Evolutionary conservation across 2,797 vertebrate genomes (phyloP).

Genomic region (Zenarchopterus dispar): DNA sequence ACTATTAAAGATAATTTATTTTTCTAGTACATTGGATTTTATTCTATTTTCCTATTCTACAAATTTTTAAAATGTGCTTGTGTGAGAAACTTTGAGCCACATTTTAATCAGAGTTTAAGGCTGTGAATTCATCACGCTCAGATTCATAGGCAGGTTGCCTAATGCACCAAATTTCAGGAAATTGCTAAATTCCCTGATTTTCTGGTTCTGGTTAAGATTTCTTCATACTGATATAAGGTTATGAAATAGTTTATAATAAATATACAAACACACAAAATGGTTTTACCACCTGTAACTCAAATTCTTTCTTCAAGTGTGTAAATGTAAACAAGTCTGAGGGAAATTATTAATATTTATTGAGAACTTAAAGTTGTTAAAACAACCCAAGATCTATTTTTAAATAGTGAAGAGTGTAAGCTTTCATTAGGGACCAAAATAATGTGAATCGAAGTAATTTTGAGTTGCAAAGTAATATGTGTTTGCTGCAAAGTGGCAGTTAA

Average conservation of each 20-base stretch:
- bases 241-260: slow-evolving; percentile 9
- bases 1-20: slow-evolving; percentile 85
- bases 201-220: slow-evolving; percentile 1
- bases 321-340: no score
- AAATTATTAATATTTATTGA: no score
- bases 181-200: neutral
- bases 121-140: neutral
- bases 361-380: no score
- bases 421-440: no score
- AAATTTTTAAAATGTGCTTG: slow-evolving; percentile 8
- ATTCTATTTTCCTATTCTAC: slow-evolving; percentile 14
- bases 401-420: no score
- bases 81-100: neutral
- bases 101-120: slow-evolving; percentile 2
- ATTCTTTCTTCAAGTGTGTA: no score
- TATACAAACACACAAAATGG: slow-evolving; percentile 1
- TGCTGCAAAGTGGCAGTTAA: no score
- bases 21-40: slow-evolving; percentile 69
- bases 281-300: slow-evolving; percentile 3
- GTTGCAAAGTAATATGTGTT: no score
- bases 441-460: no score
- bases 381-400: no score
- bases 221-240: slow-evolving; percentile 2
- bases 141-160: slow-evolving; percentile 2
- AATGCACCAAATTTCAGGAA: neutral